Conservation (phyloP, 2,888 invertebrate genomes). For the Archips xylosteana region DNA sequence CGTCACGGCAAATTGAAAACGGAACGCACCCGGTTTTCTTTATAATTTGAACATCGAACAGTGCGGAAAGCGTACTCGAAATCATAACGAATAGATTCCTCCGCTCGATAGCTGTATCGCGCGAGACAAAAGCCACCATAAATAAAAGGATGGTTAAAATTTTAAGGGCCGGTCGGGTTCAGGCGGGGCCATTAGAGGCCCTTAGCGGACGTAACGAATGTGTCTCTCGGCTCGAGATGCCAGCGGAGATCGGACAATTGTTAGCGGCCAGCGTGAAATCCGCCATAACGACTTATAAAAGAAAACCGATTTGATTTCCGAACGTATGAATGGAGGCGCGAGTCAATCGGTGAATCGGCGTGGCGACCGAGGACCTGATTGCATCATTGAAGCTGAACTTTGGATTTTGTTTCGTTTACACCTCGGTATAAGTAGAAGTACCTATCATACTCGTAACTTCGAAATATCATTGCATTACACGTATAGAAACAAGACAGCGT, state of each 20-base stretch:
- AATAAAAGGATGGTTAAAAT: conserved; percentile 82
- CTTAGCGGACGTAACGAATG: conserved; percentile 76
- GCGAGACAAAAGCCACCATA: conserved; percentile 72
- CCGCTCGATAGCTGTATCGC: conserved; percentile 65
- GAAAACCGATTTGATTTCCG: conserved; percentile 52
- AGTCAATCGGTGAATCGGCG: conserved; percentile 28
- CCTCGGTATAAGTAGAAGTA: not conserved
- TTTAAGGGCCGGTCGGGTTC: conserved; percentile 75
- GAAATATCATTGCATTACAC: not conserved
- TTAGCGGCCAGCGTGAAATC: conserved; percentile 72
- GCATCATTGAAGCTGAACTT: conserved; percentile 15
- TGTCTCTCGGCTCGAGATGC: conserved; percentile 66
- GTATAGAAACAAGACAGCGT: not conserved
- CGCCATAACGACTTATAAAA: conserved; percentile 60
- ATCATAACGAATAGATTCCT: conserved; percentile 74
- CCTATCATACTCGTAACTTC: not conserved
- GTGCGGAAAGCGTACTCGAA: conserved; percentile 53
- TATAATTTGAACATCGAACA: conserved; percentile 38
- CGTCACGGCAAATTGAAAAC: conserved; percentile 24
- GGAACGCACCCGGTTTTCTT: conserved; percentile 27
- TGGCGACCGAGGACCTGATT: conserved; percentile 19
- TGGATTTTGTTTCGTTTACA: not conserved
- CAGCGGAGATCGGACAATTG: conserved; percentile 73
- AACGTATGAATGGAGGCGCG: conserved; percentile 46
- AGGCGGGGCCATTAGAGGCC: conserved; percentile 78